These are phyloP conservation scores for Timema cristinae DNA, from an alignment of 2,888 invertebrate species.

Conservation along the genomic window DNA sequence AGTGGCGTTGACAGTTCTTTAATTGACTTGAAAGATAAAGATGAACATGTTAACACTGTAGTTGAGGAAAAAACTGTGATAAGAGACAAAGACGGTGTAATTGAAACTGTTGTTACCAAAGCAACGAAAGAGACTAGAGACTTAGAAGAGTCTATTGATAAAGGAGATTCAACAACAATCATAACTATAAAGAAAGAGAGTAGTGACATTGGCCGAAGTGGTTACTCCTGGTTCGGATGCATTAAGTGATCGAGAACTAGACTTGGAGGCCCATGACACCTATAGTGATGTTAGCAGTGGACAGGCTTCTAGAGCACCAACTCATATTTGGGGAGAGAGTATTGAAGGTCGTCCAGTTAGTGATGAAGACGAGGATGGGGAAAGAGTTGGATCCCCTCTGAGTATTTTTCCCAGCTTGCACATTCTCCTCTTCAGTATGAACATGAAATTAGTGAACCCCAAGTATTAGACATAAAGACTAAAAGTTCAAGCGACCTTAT, in stretches of 20 bases:
- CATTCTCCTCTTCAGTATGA: slow-evolving; percentile 48
- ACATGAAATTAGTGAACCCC: slow-evolving; percentile 27
- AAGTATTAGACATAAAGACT: background rate
- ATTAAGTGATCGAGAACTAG: slow-evolving; percentile 51
- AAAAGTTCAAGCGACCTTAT: too few relatives aligned
- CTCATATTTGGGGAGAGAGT: slow-evolving; percentile 51
- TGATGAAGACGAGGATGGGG: slow-evolving; percentile 58
- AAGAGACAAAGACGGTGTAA: slow-evolving; percentile 8
- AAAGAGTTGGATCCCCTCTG: slow-evolving; percentile 59
- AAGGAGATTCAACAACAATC: background rate
- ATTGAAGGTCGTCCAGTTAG: slow-evolving; percentile 46
- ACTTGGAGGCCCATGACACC: slow-evolving; percentile 54
- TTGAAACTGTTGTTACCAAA: background rate
- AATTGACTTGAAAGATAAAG: too few relatives aligned
- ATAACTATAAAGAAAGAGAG: slow-evolving; percentile 12
- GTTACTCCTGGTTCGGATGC: slow-evolving; percentile 55
- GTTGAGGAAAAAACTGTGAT: slow-evolving; percentile 13
- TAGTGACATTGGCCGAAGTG: slow-evolving; percentile 32
- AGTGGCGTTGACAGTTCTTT: too few relatives aligned
- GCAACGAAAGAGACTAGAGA: background rate
- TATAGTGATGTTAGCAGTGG: slow-evolving; percentile 60
- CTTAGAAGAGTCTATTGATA: background rate
- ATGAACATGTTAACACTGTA: too few relatives aligned
- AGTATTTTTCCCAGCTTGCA: slow-evolving; percentile 63
- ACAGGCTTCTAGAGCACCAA: slow-evolving; percentile 54